These are phyloP conservation scores for Spatula clypeata DNA, from an alignment of 2,797 vertebrate genomes.

Conservation along the genomic window DNA sequence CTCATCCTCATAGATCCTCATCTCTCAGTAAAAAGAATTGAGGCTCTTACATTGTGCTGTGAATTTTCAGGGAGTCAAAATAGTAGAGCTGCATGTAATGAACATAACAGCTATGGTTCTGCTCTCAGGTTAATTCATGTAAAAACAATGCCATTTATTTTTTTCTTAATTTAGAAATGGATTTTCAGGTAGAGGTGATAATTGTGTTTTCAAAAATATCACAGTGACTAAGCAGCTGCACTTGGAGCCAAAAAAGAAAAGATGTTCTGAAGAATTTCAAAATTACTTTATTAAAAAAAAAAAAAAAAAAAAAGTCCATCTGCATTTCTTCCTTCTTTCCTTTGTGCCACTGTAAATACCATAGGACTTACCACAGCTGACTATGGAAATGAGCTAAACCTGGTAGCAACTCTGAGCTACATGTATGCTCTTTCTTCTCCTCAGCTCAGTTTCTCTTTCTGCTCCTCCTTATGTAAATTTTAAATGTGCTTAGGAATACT, in stretches of 20 bases:
- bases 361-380: neutral
- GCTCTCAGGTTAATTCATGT: neutral
- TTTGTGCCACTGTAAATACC: neutral
- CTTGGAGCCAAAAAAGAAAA: neutral
- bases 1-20: neutral
- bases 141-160: neutral
- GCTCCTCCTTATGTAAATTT: neutral
- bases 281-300: neutral
- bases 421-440: neutral
- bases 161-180: neutral
- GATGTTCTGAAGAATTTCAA: neutral
- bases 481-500: neutral
- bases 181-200: neutral
- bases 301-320: neutral
- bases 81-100: neutral
- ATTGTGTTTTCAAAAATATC: neutral
- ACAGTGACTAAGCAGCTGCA: neutral
- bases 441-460: neutral
- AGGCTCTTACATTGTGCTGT: neutral
- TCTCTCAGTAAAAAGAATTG: accelerated
- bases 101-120: neutral
- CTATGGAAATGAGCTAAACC: neutral
- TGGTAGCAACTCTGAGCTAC: neutral
- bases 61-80: neutral
- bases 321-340: neutral